Evolutionary conservation across 2,797 vertebrate species (phyloP).

Genomic region (Champsocephalus esox): DNA sequence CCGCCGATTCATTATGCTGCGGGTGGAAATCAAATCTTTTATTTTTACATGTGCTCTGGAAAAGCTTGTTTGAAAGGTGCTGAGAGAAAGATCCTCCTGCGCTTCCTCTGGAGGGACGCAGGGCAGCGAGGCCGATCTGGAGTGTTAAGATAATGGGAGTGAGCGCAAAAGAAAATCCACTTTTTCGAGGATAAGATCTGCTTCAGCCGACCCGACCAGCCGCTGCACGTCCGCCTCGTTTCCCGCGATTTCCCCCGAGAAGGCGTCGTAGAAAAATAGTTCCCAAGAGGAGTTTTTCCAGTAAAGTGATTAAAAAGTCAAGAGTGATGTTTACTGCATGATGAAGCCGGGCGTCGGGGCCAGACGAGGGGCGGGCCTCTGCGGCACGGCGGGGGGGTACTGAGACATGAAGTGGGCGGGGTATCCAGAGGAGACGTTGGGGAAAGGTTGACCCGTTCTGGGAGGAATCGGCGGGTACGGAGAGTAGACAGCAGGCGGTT

Average conservation of each 20-base stretch:
- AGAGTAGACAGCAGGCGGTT: constrained; percentile 79
- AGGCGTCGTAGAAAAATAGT: constrained; percentile 55
- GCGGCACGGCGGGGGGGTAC: constrained; percentile 90
- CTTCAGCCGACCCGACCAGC: constrained; percentile 58
- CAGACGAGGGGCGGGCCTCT: constrained; percentile 88
- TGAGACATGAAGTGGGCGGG: constrained; percentile 84
- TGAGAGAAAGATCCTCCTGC: constrained; percentile 28
- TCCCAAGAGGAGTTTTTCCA: constrained; percentile 45
- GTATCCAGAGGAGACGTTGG: constrained; percentile 82
- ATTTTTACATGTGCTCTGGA: constrained; percentile 9
- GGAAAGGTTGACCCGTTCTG: constrained; percentile 83
- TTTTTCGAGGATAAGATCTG: constrained; percentile 41
- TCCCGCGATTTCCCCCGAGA: constrained; percentile 50
- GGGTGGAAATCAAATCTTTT: constrained; percentile 39
- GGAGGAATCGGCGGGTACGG: constrained; percentile 93
- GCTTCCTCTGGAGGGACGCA: constrained; percentile 18
- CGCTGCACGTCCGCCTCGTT: constrained; percentile 35
- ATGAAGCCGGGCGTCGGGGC: constrained; percentile 95
- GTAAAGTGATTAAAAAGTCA: constrained; percentile 56
- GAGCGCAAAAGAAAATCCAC: constrained; percentile 48
- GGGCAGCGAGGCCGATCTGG: constrained; percentile 17
- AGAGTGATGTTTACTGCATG: constrained; percentile 87
- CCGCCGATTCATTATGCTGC: constrained; percentile 47
- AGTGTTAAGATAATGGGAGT: constrained; percentile 40
- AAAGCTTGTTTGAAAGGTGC: constrained; percentile 21